A percentile compares a stretch with the other conserved stretches of the same genome.
phyloP scores from a whole-genome alignment of 2,888 invertebrate genomes.

The Himalopsyche anomala region DNA sequence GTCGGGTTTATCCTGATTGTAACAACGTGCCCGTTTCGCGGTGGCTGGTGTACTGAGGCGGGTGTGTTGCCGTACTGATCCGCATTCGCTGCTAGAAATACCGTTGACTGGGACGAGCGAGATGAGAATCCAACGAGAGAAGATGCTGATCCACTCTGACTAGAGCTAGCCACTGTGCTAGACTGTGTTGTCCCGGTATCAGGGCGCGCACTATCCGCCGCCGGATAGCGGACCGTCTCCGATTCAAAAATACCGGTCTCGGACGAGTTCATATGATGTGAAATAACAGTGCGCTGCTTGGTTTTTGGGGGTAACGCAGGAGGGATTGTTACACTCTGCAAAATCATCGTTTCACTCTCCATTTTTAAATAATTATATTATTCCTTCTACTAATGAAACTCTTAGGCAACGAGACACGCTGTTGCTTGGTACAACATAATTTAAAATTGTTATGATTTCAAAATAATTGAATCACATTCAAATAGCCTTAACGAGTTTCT shows the following conservation, averaged over 20 bases:
- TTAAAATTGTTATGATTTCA: neutral
- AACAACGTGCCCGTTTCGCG: constrained; percentile 78
- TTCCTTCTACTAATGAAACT: constrained; percentile 9
- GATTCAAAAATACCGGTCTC: constrained; percentile 44
- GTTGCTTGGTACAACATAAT: constrained; percentile 5
- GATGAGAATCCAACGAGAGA: constrained; percentile 59
- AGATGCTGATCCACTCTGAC: constrained; percentile 57
- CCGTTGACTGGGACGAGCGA: constrained; percentile 71
- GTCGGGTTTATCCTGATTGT: constrained; percentile 84
- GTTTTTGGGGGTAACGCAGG: constrained; percentile 66
- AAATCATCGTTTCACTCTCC: constrained; percentile 62
- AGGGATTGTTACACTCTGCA: constrained; percentile 63
- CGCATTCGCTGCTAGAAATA: constrained; percentile 74
- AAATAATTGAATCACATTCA: neutral
- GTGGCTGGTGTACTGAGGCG: constrained; percentile 72
- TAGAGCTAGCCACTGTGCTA: constrained; percentile 59
- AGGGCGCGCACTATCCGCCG: constrained; percentile 57
- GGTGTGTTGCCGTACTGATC: constrained; percentile 54
- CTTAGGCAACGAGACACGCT: neutral
- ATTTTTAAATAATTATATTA: constrained; percentile 45
- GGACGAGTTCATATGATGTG: constrained; percentile 66
- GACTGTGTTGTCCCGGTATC: constrained; percentile 31
- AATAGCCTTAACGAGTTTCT: too few relatives aligned
- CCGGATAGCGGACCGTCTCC: constrained; percentile 50
- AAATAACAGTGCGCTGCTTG: constrained; percentile 67